Base-by-base conservation (phyloP, 2,888 invertebrate species). In the Protodeltote pygarga region DNA sequence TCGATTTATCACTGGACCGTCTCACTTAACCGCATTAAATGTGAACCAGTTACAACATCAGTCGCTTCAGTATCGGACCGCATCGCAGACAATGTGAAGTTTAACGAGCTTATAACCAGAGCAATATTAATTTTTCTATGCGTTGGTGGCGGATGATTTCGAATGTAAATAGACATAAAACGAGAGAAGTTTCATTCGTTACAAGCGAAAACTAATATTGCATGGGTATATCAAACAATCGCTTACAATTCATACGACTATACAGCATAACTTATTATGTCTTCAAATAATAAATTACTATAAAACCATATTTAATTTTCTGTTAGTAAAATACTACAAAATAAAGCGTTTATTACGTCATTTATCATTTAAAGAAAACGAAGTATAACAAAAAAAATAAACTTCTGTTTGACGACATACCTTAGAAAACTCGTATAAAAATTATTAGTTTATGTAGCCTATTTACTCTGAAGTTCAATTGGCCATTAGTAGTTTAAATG, bases 151-250 rank as follows among this genome's bases (percentile, higher is more conserved):
- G 90, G 91, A 79, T 54, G 64, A 63, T 71, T 61, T 71, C 61
- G 65, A 57, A 71, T 79, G 75, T 78, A 78, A 74, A 69, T 53
- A 71, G 46, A 69, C 47, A 49, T 34, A 32, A 39, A n/a, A 61
- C 61, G 57, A 61, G 57, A 74, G 61, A 73, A 65, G 65, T 72
- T 71, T 71, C 60, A 70, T 69, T 58, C 50, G 66, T 63, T 65
- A 77, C 77, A 71, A 82, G 80, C 77, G 68, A 79, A 71, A 76
- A 87, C 83, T 88, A 89, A 89, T 90, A 89, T 91, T 90, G 91
- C 91, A 92, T 90, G 90, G 89, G 84, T 87, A 87, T 83, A 63
- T 47, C 63, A 59, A 71, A 60, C 52, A 47, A 65, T 72, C 70
- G 73, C 73, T 72, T 70, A 65, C 71, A 68, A 72, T 73, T 75